Evolutionary conservation across 1,140 invertebrate genomes (phyloP), one percentile per base, ranked within the genome.

Genomic region (Chironomus striatipennis): DNA sequence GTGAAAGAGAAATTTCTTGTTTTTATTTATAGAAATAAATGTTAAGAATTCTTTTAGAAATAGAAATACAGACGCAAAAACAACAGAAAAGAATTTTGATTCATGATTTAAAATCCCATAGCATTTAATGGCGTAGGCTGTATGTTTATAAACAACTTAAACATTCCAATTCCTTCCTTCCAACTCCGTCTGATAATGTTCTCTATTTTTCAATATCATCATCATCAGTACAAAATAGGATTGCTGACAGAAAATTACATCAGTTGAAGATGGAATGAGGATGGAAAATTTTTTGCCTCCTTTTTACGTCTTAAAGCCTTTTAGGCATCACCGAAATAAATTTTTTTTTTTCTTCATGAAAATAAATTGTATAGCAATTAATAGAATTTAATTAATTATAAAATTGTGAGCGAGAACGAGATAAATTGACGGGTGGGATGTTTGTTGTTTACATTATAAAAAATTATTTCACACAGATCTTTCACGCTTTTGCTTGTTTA

Each of bases 361-460:
- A 57, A 57, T 57, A 57, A 57, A 57, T 57, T 57, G 8, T 57
- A 57, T 10, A 57, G n/a, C 47, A 57, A 57, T 57, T 57, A 57
- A 57, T 57, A n/a, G 47, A 57, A 57, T 57, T n/a, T 57, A 57
- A 57, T 57, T 57, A 57, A 57, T 57, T n/a, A 57, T n/a, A 57
- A 15, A 57, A n/a, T n/a, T n/a, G 12, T 5, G 24, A 34, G 24
- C 12, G n/a, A 57, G n/a, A 57, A 57, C 47, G 47, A 57, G 47
- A 57, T 12, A 12, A 57, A 57, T 57, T 57, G 47, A 57, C 24
- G 24, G 24, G 24, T 34, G 24, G 24, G 24, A 34, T 34, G 24
- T 34, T 34, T 34, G 24, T 34, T 34, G 24, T 34, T 34, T 34
- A 34, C 24, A 34, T 34, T 34, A 2, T 1, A 57, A 57, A 57